Base-by-base conservation (phyloP, 2,797 vertebrate genomes). In the Liasis olivaceus region DNA sequence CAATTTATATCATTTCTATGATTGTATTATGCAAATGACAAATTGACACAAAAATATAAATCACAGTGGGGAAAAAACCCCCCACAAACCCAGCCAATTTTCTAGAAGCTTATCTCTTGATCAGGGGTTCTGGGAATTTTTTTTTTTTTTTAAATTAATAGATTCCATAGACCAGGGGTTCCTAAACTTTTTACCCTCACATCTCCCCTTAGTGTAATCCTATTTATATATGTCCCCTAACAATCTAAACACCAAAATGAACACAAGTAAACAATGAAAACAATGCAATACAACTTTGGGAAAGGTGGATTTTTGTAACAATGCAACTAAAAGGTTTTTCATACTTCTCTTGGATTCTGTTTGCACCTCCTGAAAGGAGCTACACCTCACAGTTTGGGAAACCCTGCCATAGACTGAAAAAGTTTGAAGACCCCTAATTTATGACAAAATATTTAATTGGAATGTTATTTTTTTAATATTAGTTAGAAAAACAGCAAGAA, bases 21-120 rank as follows among this genome's bases (percentile, higher is more conserved):
- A 77, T 42, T 77, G 17, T 22, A 47, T 36, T 47, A 81, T 47
- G 22, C 36, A 81, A 81, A 81, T 81, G 20, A 81, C 42, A 7
- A 22, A 47, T 47, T 81, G 20, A 81, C 3, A 36, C 42, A 42
- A 77, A 77, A 9, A 81, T 24, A 36, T 47, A 81, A 47, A 81
- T 77, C 20, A 42, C 31, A 1, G 72, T 1, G 36, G 69, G 0
- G 3, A 0, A 12, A 42, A 1, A 1, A 1, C 42, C 42, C 42
- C 42, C 6, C 17, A 47, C 47, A 81, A 47, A 47, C 24, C 77
- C 77, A 47, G 42, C 42, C 77, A 47, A 47, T 81, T 81, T 81
- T 81, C 20, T 81, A 81, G 77, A 81, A 47, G 47, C 47, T 22
- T 47, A 47, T 81, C 77, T 24, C 3, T 47, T 36, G 69, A 72